A percentile compares a stretch with the other conserved stretches of the same genome.
Conservation (phyloP, 2,888 invertebrate genomes). For the Tortricodes alternella region DNA sequence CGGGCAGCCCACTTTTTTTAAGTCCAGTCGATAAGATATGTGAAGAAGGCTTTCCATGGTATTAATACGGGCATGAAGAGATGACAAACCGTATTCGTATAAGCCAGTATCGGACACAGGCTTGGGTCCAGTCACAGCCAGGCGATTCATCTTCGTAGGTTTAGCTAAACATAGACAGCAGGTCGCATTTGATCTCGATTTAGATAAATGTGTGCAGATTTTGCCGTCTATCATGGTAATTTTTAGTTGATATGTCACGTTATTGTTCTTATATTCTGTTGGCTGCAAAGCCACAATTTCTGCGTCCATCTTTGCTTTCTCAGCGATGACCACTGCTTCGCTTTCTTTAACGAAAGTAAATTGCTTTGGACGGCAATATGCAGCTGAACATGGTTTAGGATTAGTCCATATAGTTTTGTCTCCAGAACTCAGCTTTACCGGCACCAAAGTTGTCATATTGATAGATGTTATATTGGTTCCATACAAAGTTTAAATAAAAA, state of each 20-base stretch:
- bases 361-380: slow-evolving; percentile 32
- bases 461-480: too few relatives aligned
- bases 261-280: not conserved
- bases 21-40: not conserved
- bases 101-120: not conserved
- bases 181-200: slow-evolving; percentile 13
- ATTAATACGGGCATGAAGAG: not conserved
- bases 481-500: too few relatives aligned
- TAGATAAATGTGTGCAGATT: slow-evolving; percentile 12
- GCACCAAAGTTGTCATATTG: slow-evolving; percentile 26
- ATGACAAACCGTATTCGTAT: not conserved
- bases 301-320: slow-evolving; percentile 21
- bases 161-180: slow-evolving; percentile 8
- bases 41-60: not conserved
- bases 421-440: slow-evolving; percentile 6
- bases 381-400: slow-evolving; percentile 17
- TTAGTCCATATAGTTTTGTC: slow-evolving; percentile 13
- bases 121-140: not conserved
- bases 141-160: not conserved
- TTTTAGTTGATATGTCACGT: not conserved
- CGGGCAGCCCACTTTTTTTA: slow-evolving; percentile 1
- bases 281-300: slow-evolving; percentile 9
- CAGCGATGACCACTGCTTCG: slow-evolving; percentile 19
- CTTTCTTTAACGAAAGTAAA: slow-evolving; percentile 31
- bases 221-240: slow-evolving; percentile 22